Percentiles rank a stretch among this genome's conserved stretches.
Evolutionary conservation across 2,113 vertebrate species (phyloP).

Genomic region (Pedetes capensis): DNA sequence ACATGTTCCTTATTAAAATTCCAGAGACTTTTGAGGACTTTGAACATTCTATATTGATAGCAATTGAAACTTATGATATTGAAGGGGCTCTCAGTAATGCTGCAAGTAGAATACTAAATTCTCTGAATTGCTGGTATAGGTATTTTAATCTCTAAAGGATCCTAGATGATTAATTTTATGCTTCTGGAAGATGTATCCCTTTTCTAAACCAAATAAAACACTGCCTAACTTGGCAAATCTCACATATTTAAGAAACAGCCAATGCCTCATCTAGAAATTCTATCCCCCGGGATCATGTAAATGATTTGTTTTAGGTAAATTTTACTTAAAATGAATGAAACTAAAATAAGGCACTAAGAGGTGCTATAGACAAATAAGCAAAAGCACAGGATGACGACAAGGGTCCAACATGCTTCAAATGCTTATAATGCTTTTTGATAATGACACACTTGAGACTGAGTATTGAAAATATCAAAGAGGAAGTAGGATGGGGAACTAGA

Average conservation of each 20-base stretch:
- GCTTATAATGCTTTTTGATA: not conserved
- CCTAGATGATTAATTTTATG: conserved; percentile 63
- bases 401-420: not conserved
- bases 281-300: conserved; percentile 69
- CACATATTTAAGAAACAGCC: conserved; percentile 75
- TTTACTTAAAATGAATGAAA: conserved; percentile 80
- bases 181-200: conserved; percentile 78
- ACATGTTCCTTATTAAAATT: not conserved
- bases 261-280: conserved; percentile 69
- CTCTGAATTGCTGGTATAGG: not conserved
- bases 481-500: not conserved
- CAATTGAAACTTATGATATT: conserved; percentile 19
- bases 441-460: not conserved
- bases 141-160: conserved; percentile 27
- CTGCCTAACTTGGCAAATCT: conserved; percentile 79
- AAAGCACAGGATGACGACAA: conserved; percentile 25
- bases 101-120: not conserved
- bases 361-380: not conserved
- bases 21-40: not conserved
- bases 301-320: conserved; percentile 79
- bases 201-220: conserved; percentile 78
- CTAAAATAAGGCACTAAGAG: conserved; percentile 14
- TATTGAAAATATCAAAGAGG: not conserved
- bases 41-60: not conserved
- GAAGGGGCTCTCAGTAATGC: not conserved